Evolutionary conservation across 2,888 invertebrate species (phyloP), one percentile per base, ranked within the genome.

Genomic region (Omphaloscelis lunosa): DNA sequence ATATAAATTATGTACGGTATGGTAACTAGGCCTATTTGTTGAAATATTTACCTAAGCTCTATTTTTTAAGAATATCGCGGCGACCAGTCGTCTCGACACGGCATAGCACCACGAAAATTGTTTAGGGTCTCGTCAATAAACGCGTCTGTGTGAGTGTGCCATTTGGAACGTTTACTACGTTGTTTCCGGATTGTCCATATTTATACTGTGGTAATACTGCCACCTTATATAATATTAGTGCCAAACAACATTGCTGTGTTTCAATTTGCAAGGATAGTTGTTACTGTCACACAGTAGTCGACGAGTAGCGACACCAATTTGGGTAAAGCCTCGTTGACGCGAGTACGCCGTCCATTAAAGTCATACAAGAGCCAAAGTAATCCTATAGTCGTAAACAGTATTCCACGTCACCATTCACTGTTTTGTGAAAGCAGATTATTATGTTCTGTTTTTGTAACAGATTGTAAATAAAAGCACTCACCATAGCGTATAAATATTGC

Each of bases 391-490:
- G 58, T 51, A 41, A 79, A 79, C 41, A 51, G 17, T 17, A 8
- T 34, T 34, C 1, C 7, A 0, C 7, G 15, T 45, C 34, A 23
- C 7, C 23, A 61, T 34, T 45, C 9, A 27, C 45, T 45, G 41
- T 71, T 80, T 61, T 17, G 17, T 39, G 17, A 45, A 53, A 77
- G 27, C 34, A 45, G 20, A 39, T 27, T 45, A 41, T 71, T 27
- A 39, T 34, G 23, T 59, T 56, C 27, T 23, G 4, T 56, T 51
- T 72, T 23, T 73, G 9, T 58, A 4, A 58, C 3, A 45, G 7
- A 17, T 34, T 39, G 17, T 27, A 0, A 27, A 73, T 17, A 11
- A 41, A 29, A 27, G 9, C 7, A 11, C 20, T 41, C 9, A 45
- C 59, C 29, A 15, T 6, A 70, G 53, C 7, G 11, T 56, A 56